A percentile compares a stretch with the other conserved stretches of the same genome.
Conservation (phyloP, 2,113 vertebrate species). For the Oplegnathus fasciatus region DNA sequence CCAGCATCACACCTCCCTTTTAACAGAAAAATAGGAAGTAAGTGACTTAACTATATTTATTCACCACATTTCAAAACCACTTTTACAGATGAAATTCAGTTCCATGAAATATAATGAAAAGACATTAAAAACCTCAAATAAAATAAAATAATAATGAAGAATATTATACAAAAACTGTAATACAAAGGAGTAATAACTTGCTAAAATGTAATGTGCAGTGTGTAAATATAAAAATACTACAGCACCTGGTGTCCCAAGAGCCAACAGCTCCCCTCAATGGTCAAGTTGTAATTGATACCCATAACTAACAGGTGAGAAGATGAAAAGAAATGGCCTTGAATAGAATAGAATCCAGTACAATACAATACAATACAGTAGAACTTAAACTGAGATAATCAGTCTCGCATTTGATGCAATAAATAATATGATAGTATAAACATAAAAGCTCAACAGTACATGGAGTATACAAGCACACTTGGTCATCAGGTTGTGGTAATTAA, state of each 20-base stretch:
- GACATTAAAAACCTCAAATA: not conserved
- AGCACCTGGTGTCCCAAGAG: conserved; percentile 53
- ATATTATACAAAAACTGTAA: not conserved
- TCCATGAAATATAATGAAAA: not conserved
- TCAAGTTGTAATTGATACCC: conserved; percentile 35
- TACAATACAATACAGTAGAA: too few relatives aligned
- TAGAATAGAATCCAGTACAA: not conserved
- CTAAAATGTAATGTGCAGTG: not conserved
- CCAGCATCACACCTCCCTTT: not conserved
- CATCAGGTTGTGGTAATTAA: not conserved
- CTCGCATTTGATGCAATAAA: not conserved
- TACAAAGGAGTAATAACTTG: not conserved
- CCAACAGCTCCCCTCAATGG: conserved; percentile 75
- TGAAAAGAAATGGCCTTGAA: not conserved
- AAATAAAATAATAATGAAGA: not conserved
- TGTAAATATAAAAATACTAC: conserved; percentile 38
- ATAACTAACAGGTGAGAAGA: conserved; percentile 23
- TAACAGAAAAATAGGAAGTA: conserved; percentile 10
- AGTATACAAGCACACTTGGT: not conserved
- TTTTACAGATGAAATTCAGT: not conserved
- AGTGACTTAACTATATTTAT: not conserved
- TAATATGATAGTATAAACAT: not conserved
- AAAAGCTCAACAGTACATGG: not conserved
- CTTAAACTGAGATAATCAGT: not conserved
- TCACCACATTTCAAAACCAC: not conserved